phyloP scores from a whole-genome alignment of 92 coral and sea anemone genomes.

The Epizoanthus illoricatus region DNA sequence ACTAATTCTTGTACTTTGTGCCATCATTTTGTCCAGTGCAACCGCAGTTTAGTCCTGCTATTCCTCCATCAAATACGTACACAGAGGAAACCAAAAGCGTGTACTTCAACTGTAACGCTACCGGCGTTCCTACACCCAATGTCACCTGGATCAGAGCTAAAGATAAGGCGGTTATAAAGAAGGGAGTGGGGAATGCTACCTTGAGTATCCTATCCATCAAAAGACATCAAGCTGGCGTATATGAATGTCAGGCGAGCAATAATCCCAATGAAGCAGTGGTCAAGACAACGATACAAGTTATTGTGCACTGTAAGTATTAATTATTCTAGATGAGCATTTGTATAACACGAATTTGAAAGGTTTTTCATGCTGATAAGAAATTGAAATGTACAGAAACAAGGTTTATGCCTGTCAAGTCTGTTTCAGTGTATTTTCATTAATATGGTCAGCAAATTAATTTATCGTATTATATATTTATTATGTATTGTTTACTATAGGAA shows the following conservation, averaged over 20 bases:
- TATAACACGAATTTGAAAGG: too few species aligned
- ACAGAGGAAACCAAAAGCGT: slow-evolving; percentile 2
- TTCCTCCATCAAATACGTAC: neutral
- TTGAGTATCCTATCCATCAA: slow-evolving; percentile 9
- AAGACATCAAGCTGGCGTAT: slow-evolving; percentile 34
- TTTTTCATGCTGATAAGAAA: too few species aligned
- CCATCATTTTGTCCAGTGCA: neutral
- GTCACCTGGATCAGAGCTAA: slow-evolving; percentile 36
- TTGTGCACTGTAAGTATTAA: slow-evolving; percentile 30
- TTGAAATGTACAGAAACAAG: too few species aligned
- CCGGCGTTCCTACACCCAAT: slow-evolving; percentile 43
- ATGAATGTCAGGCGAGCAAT: slow-evolving; percentile 45
- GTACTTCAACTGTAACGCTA: neutral
- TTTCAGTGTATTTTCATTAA: too few species aligned
- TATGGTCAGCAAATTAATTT: too few species aligned
- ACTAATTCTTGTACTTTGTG: neutral
- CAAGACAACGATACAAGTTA: slow-evolving; percentile 13
- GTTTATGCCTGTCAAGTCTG: too few species aligned
- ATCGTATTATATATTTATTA: too few species aligned
- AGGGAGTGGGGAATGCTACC: slow-evolving; percentile 30
- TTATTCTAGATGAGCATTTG: neutral
- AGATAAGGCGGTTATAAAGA: slow-evolving; percentile 7
- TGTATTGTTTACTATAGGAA: too few species aligned
- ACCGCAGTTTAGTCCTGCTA: neutral
- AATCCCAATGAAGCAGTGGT: slow-evolving; percentile 36